These are phyloP conservation scores for Carapus acus DNA, from an alignment of 2,797 vertebrate species.

Conservation along the genomic window DNA sequence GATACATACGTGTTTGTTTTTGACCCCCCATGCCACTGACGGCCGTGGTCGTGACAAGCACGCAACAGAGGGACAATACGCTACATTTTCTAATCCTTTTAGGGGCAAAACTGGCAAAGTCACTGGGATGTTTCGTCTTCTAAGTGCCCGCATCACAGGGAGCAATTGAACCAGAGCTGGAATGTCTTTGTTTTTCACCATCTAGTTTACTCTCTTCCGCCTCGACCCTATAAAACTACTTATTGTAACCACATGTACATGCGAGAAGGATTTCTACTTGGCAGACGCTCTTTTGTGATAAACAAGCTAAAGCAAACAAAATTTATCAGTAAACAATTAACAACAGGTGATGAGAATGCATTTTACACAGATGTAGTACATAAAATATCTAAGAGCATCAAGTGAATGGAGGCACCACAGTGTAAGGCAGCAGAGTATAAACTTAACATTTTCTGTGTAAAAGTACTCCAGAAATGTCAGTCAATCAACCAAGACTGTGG, in stretches of 20 bases:
- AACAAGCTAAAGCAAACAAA: background rate
- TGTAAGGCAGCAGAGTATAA: background rate
- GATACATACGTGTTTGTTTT: constrained; percentile 52
- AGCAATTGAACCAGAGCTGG: constrained; percentile 24
- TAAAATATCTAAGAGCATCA: too few relatives aligned
- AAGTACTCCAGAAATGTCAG: background rate
- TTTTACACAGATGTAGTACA: background rate
- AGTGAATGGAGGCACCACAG: constrained; percentile 7
- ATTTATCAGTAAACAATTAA: too few relatives aligned
- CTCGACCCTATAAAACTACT: background rate
- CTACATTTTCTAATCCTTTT: constrained; percentile 45
- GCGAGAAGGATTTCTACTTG: too few relatives aligned
- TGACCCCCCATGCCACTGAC: constrained; percentile 25
- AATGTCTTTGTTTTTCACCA: constrained; percentile 13
- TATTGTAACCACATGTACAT: background rate
- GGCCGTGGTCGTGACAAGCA: constrained; percentile 39
- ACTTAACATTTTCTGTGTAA: background rate
- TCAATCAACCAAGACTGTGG: background rate
- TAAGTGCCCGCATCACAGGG: constrained; percentile 23
- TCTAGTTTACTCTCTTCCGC: background rate
- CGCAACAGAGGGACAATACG: constrained; percentile 16
- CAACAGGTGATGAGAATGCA: too few relatives aligned
- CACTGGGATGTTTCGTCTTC: constrained; percentile 21
- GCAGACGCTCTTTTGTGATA: background rate
- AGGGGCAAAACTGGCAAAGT: constrained; percentile 48